Conservation (phyloP, 2,888 invertebrate genomes). For the Venustoraphidia nigricollis region DNA sequence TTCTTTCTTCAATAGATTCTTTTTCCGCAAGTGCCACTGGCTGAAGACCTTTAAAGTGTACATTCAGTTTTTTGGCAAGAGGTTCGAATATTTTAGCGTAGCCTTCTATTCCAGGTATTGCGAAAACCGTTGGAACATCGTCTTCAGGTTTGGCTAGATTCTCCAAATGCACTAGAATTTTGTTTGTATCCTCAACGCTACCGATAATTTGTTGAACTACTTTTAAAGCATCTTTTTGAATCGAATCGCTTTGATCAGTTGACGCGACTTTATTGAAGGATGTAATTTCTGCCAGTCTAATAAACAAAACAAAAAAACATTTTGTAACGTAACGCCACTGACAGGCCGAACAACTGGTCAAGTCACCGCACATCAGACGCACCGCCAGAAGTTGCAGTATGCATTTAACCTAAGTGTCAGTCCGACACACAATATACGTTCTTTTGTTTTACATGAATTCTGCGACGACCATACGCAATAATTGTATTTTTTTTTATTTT, state of each 20-base stretch:
- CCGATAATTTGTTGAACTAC: slow-evolving; percentile 43
- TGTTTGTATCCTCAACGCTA: slow-evolving; percentile 35
- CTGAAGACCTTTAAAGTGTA: slow-evolving; percentile 37
- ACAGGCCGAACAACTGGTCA: too few species aligned
- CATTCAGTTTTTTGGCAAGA: slow-evolving; percentile 33
- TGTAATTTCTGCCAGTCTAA: too few species aligned
- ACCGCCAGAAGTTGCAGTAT: too few species aligned
- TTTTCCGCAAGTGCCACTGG: slow-evolving; percentile 29
- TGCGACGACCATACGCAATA: too few species aligned
- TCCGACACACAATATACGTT: too few species aligned
- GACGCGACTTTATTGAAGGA: not conserved
- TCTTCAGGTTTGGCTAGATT: slow-evolving; percentile 6
- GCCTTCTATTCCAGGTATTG: slow-evolving; percentile 56
- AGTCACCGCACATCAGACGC: too few species aligned
- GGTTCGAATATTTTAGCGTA: slow-evolving; percentile 36
- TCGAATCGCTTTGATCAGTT: not conserved
- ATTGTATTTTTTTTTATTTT: too few species aligned
- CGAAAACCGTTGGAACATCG: slow-evolving; percentile 29
- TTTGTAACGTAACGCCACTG: too few species aligned
- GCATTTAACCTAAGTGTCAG: too few species aligned
- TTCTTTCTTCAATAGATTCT: slow-evolving; percentile 33
- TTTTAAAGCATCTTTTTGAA: slow-evolving; percentile 28
- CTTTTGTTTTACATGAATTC: too few species aligned
- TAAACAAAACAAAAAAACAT: too few species aligned
- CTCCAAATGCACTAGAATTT: slow-evolving; percentile 35